These are phyloP conservation scores for Myotis planiceps DNA, from an alignment of 2,797 vertebrate species.

Conservation along the genomic window DNA sequence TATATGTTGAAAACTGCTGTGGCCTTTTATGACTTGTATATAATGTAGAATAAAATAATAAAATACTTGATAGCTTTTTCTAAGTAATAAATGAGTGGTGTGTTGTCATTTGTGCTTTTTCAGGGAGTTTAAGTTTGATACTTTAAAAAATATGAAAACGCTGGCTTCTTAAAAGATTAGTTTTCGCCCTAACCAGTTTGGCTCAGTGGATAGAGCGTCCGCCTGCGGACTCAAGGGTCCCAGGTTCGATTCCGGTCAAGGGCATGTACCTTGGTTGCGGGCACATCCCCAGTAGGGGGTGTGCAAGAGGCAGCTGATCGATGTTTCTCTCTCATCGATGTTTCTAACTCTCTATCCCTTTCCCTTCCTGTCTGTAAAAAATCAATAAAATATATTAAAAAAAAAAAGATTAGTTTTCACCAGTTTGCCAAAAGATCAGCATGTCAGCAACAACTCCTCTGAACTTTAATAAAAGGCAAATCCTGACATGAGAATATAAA, in stretches of 20 bases:
- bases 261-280: too few relatives aligned
- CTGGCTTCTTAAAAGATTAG: neutral
- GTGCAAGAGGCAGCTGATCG: too few relatives aligned
- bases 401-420: neutral
- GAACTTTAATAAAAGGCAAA: slow-evolving; percentile 22
- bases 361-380: too few relatives aligned
- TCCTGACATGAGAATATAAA: slow-evolving; percentile 27
- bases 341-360: too few relatives aligned
- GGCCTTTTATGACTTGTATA: slow-evolving; percentile 91
- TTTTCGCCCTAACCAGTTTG: slow-evolving; percentile 29
- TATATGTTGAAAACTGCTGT: slow-evolving; percentile 91
- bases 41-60: slow-evolving; percentile 90
- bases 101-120: slow-evolving; percentile 61
- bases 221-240: too few relatives aligned
- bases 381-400: too few relatives aligned
- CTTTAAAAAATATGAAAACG: slow-evolving; percentile 58
- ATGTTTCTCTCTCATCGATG: too few relatives aligned
- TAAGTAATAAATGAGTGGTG: slow-evolving; percentile 78
- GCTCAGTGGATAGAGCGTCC: too few relatives aligned
- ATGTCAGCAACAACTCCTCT: neutral
- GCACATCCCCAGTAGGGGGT: too few relatives aligned
- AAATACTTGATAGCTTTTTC: slow-evolving; percentile 88
- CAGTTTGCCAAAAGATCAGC: slow-evolving; percentile 28
- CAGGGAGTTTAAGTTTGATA: slow-evolving; percentile 38
- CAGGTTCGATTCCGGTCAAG: too few relatives aligned